Evolutionary conservation across 92 coral and sea anemone species (phyloP), one percentile per base, ranked within the genome.

Genomic region (Epizoanthus rinbou): DNA sequence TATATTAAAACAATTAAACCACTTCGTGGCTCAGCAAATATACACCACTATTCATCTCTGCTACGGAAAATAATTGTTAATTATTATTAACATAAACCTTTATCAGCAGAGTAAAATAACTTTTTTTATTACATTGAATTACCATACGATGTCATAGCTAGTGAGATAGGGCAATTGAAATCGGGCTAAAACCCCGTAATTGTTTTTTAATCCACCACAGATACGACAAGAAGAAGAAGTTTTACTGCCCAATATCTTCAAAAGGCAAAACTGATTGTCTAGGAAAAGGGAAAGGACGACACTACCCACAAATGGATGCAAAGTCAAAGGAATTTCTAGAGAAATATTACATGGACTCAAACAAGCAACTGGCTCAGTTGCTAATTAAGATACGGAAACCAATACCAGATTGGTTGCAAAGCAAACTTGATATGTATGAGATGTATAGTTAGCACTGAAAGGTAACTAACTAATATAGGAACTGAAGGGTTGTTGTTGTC

Each of bases 231-330:
- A 79, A 80, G 52, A 96, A 96, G 64, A 94, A 92, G 45, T 94
- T 96, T 68, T 96, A 88, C 86, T 96, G 99, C 57, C 88, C 89
- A 56, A 85, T 94, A 37, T 74, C 88, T 31, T 81, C 92, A 21
- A 65, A 45, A 14, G 92, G 95, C 43, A 86, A 85, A 4, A 89
- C 89, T 35, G 83, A 87, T 25, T 96, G 99, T 17, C 92, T 96
- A 19, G 99, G 99, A 18, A 88, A 86, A 58, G 90, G 96, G 25
- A 96, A 96, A 85, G 99, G 99, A 0, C 93, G 98, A 0, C 93
- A 85, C 57, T 96, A 96, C 64, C 93, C 93, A 1, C 93, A 88
- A 45, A 90, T 96, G 76, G 92, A 84, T 69, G 11, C 45, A 24
- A 88, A 84, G 53, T 91, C 99, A 8, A 90, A 87, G 69, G 79